Evolutionary conservation across 2,797 vertebrate genomes (phyloP).

Genomic region (Notamacropus eugenii): DNA sequence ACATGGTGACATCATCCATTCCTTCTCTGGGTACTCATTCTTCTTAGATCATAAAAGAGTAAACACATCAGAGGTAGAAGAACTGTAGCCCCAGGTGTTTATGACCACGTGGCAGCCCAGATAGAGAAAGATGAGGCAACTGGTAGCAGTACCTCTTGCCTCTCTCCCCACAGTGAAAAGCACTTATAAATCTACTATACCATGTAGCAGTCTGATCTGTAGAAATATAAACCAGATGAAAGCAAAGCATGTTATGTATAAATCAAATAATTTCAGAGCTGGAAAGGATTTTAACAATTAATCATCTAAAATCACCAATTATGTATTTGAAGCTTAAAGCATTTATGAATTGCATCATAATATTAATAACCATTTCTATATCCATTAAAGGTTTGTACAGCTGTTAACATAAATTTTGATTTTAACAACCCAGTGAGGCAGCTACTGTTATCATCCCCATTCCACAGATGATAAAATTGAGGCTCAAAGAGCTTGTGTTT

Average conservation of each 20-base stretch:
- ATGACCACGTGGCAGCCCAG: background rate
- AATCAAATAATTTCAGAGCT: background rate
- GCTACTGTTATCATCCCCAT: background rate
- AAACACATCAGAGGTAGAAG: background rate
- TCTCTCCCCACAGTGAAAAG: background rate
- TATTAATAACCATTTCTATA: background rate
- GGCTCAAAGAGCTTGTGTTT: background rate
- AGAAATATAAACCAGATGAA: background rate
- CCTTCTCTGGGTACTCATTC: background rate
- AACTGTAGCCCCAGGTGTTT: background rate
- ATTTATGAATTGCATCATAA: background rate
- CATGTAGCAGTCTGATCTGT: background rate
- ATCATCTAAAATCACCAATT: background rate
- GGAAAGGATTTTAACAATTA: background rate
- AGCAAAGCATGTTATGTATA: background rate
- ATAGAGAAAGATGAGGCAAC: background rate
- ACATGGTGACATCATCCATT: background rate
- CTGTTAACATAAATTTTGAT: background rate
- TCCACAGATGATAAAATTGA: background rate
- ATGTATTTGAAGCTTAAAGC: background rate
- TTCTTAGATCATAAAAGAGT: background rate
- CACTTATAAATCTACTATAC: background rate
- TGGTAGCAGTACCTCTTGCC: background rate
- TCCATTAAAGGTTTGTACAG: background rate
- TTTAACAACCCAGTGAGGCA: background rate